Base-by-base conservation (phyloP, 2,888 invertebrate genomes). In the Stenchaetothrips biformis region DNA sequence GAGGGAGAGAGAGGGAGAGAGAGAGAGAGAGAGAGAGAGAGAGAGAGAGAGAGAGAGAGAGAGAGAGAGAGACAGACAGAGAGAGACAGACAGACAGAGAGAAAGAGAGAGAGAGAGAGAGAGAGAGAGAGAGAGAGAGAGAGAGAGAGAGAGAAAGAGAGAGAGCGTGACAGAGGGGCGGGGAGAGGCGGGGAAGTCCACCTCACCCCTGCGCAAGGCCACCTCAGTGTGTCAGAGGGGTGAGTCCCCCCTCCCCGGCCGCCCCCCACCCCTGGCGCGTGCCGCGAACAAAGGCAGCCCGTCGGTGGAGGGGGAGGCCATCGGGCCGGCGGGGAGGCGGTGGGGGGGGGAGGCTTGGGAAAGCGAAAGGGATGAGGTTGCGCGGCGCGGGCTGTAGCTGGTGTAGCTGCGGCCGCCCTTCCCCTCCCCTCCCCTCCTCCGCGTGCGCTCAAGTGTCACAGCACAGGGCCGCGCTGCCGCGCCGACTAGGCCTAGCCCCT, bases 291-390 rank as follows among this genome's bases (percentile, higher is more conserved):
- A 85, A 84, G 84, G 27, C 53, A 77, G 80, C 79, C 80, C 80
- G 80, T 67, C 80, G 82, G 78, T 80, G 84, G 84, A 83, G 84
- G 82, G 83, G 83, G 84, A 84, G 86, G 85, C 85, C 85, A 85
- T 85, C 84, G 83, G 85, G 85, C 87, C 87, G 81, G 81, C 81
- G 82, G 82, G n/a, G n/a, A n/a, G n/a, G n/a, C n/a, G n/a, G n/a
- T n/a, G n/a, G n/a, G n/a, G n/a, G n/a, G 82, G 83, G 83, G 79
- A 81, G 82, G 81, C 80, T 37, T 37, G 2, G 37, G 4, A 37
- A 37, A 37, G 37, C 37, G 37, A 37, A 37, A 37, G 37, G 37
- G 37, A 37, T 59, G 59, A 59, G 59, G 59, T 59, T 59, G 59
- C 4, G 59, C 59, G 59, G 59, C 59, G 59, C 59, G 59, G 59